Base-by-base conservation (phyloP, 2,888 invertebrate species). In the Didymodactylos carnosus region DNA sequence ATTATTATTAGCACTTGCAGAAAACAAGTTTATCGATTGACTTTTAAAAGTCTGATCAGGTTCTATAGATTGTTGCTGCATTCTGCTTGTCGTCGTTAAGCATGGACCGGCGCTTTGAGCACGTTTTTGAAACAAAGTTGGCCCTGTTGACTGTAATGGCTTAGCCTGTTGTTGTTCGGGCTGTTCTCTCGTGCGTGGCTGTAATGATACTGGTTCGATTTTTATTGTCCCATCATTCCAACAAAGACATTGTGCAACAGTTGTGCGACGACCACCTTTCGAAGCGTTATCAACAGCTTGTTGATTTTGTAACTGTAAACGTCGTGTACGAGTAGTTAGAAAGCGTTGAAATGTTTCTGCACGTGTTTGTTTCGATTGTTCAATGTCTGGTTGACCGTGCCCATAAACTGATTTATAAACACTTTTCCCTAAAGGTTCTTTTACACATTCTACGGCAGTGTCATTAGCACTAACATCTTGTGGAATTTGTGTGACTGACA, bases 201-300 rank as follows among this genome's bases (percentile, higher is more conserved):
- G 35, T n/a, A 62, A 62, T 29, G 35, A 11, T 19, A 62, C n/a
- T 3, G 62, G 62, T 35, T 10, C 35, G 7, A 62, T 19, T 29
- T 62, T 62, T 62, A 19, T 16, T 62, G 10, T 62, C 62, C 3
- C 39, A 39, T 74, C 49, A 74, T 70, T 49, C 74, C 74, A 74
- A 8, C 71, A 71, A 40, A 74, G 43, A 71, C 74, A 74, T 40
- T 39, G 23, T 14, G 74, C 74, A n/a, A 74, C 74, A 41, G 29
- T 74, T 27, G 39, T 41, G 7, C 71, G 16, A 62, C 35, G 62
- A n/a, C n/a, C n/a, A n/a, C n/a, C n/a, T n/a, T n/a, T n/a, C n/a
- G n/a, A n/a, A n/a, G n/a, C n/a, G n/a, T n/a, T n/a, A n/a, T n/a
- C n/a, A n/a, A n/a, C n/a, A n/a, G n/a, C n/a, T n/a, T n/a, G n/a